Conservation (phyloP, 2,888 invertebrate genomes). For the Tipula unca region DNA sequence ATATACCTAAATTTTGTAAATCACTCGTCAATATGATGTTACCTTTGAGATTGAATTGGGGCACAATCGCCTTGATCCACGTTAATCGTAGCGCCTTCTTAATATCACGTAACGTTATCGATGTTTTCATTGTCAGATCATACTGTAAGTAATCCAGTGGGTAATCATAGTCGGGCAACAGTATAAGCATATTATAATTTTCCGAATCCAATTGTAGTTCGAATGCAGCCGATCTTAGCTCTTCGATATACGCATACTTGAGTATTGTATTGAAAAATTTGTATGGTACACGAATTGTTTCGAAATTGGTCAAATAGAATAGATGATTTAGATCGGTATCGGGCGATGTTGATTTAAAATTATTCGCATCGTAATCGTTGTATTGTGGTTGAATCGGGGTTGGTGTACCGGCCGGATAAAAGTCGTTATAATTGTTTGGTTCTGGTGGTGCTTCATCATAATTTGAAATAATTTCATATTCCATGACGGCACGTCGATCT, state of each 20-base stretch:
- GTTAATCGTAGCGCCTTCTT: slow-evolving; percentile 58
- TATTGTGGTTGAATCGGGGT: neutral
- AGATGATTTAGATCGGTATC: slow-evolving; percentile 34
- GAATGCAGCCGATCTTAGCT: slow-evolving; percentile 61
- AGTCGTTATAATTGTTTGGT: neutral
- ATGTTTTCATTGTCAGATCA: slow-evolving; percentile 51
- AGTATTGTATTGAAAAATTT: slow-evolving; percentile 70
- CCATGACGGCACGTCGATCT: neutral
- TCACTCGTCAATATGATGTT: slow-evolving; percentile 72
- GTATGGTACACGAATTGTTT: slow-evolving; percentile 51
- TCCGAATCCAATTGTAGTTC: slow-evolving; percentile 73
- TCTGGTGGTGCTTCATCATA: neutral
- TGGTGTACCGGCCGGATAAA: neutral
- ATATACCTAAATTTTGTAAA: slow-evolving; percentile 71
- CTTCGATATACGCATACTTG: slow-evolving; percentile 64
- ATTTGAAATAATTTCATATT: slow-evolving; percentile 17
- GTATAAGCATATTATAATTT: slow-evolving; percentile 65
- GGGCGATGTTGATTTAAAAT: neutral
- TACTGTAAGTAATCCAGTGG: slow-evolving; percentile 56
- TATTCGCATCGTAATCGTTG: neutral
- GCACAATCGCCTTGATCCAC: slow-evolving; percentile 67
- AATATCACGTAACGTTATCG: slow-evolving; percentile 52
- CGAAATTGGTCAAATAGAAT: slow-evolving; percentile 42
- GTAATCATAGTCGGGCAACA: slow-evolving; percentile 59
- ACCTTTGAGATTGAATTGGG: slow-evolving; percentile 71